A percentile compares a stretch with the other conserved stretches of the same genome.
Evolutionary conservation across 2,113 vertebrate genomes (phyloP).

Genomic region (Zosterops pallidus): DNA sequence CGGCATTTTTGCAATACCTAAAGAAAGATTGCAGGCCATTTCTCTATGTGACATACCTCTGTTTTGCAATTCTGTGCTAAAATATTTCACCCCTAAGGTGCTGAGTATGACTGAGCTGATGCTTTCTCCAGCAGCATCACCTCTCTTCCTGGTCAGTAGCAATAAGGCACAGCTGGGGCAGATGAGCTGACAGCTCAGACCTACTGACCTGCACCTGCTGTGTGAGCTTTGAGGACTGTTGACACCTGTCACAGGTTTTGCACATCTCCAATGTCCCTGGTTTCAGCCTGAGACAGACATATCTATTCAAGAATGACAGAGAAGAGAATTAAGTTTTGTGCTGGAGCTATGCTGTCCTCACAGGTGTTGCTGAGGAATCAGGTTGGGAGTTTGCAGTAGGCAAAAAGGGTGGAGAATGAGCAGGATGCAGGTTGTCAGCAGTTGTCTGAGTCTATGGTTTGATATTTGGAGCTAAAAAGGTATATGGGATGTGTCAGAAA

Average conservation of each 20-base stretch:
- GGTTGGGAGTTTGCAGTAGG: background rate
- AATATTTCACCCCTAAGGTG: background rate
- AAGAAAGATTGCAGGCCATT: background rate
- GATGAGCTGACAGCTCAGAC: background rate
- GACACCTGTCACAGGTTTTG: background rate
- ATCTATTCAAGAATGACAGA: background rate
- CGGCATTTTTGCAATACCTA: background rate
- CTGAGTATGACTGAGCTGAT: rapidly evolving
- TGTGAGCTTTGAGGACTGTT: background rate
- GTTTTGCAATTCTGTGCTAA: background rate
- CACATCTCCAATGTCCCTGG: background rate
- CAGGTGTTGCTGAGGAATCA: background rate
- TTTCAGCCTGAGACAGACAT: background rate
- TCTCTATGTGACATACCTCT: background rate
- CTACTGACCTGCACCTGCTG: background rate
- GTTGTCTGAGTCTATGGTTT: background rate
- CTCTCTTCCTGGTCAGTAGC: background rate
- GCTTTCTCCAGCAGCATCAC: background rate
- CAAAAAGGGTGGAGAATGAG: background rate
- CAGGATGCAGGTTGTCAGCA: background rate
- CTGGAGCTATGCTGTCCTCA: background rate
- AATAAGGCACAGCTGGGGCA: background rate
- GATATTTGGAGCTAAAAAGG: background rate
- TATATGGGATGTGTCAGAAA: background rate
- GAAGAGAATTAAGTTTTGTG: background rate